Evolutionary conservation across 2,113 vertebrate genomes (phyloP).

Genomic region (Aix galericulata): DNA sequence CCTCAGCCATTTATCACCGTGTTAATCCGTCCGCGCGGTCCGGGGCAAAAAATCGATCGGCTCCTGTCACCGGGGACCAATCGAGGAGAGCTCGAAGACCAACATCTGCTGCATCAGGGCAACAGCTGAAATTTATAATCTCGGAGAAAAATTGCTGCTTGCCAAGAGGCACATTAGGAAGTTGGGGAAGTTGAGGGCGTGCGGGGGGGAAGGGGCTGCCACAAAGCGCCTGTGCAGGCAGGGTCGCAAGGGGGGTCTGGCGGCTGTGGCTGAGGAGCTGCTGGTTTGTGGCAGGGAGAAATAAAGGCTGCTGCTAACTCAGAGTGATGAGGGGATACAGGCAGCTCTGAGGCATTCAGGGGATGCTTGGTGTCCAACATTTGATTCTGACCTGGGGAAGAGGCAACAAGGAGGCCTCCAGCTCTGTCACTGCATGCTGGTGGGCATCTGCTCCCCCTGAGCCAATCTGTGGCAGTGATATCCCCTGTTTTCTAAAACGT

Average conservation of each 20-base stretch:
- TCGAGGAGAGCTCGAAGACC: slow-evolving; percentile 73
- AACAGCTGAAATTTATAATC: slow-evolving; percentile 72
- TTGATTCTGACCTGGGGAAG: fast-evolving
- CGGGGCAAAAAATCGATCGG: slow-evolving; percentile 73
- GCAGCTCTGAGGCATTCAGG: background rate
- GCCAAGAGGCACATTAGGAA: slow-evolving; percentile 57
- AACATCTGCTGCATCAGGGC: slow-evolving; percentile 67
- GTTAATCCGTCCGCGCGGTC: slow-evolving; percentile 59
- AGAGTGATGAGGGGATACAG: fast-evolving
- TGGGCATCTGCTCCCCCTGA: fast-evolving
- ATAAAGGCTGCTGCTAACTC: slow-evolving; percentile 63
- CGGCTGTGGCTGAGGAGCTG: background rate
- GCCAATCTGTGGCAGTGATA: background rate
- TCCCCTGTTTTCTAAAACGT: fast-evolving
- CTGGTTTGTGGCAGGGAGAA: background rate
- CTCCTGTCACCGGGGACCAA: slow-evolving; percentile 75
- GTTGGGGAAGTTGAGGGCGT: slow-evolving; percentile 30
- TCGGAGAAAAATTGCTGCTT: slow-evolving; percentile 55
- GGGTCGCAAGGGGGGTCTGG: background rate
- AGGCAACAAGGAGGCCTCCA: background rate
- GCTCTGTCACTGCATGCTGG: fast-evolving
- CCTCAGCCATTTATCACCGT: slow-evolving; percentile 87
- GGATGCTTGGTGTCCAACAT: background rate
- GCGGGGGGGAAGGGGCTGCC: slow-evolving; percentile 1
- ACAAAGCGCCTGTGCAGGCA: background rate